Conservation (phyloP, 2,888 invertebrate species). For the Leucozona laternaria region DNA sequence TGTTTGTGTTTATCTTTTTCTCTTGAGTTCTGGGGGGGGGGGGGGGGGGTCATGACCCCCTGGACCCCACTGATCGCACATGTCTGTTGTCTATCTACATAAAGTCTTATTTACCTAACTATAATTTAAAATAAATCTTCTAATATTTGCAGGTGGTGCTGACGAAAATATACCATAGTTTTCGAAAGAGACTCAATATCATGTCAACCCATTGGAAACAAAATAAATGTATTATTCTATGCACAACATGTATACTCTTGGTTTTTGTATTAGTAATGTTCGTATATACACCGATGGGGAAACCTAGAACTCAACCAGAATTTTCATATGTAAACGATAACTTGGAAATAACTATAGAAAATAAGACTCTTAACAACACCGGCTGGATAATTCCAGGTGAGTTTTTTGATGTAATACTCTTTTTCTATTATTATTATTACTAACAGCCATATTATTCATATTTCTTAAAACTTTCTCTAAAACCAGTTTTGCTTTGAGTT, state of each 20-base stretch:
- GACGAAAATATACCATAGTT: conserved; percentile 79
- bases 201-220: conserved; percentile 81
- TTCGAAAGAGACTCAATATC: conserved; percentile 65
- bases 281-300: conserved; percentile 75
- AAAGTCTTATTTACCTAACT: no score
- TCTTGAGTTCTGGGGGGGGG: no score
- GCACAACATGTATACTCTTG: conserved; percentile 75
- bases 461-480: no score
- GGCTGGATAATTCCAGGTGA: conserved; percentile 41
- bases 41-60: no score
- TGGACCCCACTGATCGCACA: no score
- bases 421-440: no score
- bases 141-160: conserved; percentile 78
- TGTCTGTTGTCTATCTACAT: no score
- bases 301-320: neutral
- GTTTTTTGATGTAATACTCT: neutral
- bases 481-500: no score
- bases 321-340: neutral
- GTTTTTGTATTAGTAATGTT: conserved; percentile 77
- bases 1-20: no score
- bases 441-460: no score
- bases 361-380: neutral
- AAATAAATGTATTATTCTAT: conserved; percentile 76
- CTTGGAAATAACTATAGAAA: neutral
- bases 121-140: neutral